Conservation (phyloP, 2,797 vertebrate genomes). For the Chelidonichthys spinosus region DNA sequence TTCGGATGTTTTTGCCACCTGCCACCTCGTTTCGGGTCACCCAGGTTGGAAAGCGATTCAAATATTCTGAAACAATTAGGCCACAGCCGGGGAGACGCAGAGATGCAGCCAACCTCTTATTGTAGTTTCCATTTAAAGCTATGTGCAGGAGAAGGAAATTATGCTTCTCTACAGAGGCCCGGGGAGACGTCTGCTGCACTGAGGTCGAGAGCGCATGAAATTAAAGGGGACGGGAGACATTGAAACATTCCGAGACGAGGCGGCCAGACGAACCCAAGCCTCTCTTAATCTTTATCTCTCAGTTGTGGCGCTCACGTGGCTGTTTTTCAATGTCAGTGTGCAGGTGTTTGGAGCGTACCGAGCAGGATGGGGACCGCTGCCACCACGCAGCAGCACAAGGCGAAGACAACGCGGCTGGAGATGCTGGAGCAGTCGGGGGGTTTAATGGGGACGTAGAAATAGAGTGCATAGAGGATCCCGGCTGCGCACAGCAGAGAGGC, state of each 20-base stretch:
- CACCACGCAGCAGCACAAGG: conserved; percentile 80
- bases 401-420: conserved; percentile 77
- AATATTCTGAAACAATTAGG: conserved; percentile 70
- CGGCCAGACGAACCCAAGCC: conserved; percentile 71
- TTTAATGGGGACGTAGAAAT: conserved; percentile 79
- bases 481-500: conserved; percentile 78
- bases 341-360: conserved; percentile 69
- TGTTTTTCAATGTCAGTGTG: conserved; percentile 20
- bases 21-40: conserved; percentile 32
- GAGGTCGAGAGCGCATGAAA: conserved; percentile 65
- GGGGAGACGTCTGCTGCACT: conserved; percentile 60
- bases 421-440: conserved; percentile 74
- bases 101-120: conserved; percentile 48
- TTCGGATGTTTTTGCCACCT: conserved; percentile 44
- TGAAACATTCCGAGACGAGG: conserved; percentile 72
- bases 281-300: conserved; percentile 65
- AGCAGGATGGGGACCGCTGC: conserved; percentile 80
- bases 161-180: conserved; percentile 64
- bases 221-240: conserved; percentile 72
- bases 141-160: conserved; percentile 67
- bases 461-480: conserved; percentile 80
- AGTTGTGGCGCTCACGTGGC: conserved; percentile 15
- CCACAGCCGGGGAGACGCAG: conserved; percentile 62
- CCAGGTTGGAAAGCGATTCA: conserved; percentile 55
- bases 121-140: conserved; percentile 77